These are phyloP conservation scores for Amphipyra berbera DNA, from an alignment of 2,888 invertebrate genomes.

Conservation along the genomic window DNA sequence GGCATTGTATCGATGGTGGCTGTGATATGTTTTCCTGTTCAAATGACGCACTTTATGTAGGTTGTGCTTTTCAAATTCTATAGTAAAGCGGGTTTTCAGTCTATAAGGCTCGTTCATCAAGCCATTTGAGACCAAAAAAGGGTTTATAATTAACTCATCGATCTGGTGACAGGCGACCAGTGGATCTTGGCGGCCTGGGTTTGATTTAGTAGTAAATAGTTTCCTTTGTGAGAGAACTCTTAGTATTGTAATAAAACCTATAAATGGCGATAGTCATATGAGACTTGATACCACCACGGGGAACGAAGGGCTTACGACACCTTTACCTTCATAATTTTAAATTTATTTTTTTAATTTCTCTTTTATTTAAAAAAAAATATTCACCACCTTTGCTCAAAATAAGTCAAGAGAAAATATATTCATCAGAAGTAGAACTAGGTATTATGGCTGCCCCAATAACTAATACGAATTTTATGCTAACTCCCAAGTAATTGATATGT, in stretches of 20 bases:
- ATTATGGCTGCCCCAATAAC: constrained; percentile 45
- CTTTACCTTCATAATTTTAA: no score
- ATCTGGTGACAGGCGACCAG: constrained; percentile 18
- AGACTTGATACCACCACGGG: no score
- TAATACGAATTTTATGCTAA: constrained; percentile 63
- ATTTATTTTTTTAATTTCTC: no score
- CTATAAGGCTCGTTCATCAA: constrained; percentile 39
- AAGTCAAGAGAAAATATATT: background rate
- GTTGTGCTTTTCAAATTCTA: constrained; percentile 29
- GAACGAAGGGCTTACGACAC: no score
- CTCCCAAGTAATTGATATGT: constrained; percentile 62
- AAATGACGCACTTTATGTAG: constrained; percentile 45
- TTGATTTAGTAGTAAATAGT: constrained; percentile 22
- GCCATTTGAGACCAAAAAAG: constrained; percentile 30
- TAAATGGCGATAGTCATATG: background rate
- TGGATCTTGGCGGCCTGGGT: constrained; percentile 11
- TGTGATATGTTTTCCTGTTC: constrained; percentile 54
- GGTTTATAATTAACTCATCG: constrained; percentile 46
- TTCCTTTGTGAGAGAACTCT: constrained; percentile 2
- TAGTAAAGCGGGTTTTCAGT: constrained; percentile 29
- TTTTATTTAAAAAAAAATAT: no score
- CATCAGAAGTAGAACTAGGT: constrained; percentile 12
- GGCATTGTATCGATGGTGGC: constrained; percentile 53
- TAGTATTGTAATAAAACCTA: no score
- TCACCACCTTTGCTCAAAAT: constrained; percentile 1